A percentile compares a stretch with the other conserved stretches of the same genome.
Evolutionary conservation across 2,113 vertebrate genomes (phyloP).

Genomic region (Cryptomyrus ogoouensis): DNA sequence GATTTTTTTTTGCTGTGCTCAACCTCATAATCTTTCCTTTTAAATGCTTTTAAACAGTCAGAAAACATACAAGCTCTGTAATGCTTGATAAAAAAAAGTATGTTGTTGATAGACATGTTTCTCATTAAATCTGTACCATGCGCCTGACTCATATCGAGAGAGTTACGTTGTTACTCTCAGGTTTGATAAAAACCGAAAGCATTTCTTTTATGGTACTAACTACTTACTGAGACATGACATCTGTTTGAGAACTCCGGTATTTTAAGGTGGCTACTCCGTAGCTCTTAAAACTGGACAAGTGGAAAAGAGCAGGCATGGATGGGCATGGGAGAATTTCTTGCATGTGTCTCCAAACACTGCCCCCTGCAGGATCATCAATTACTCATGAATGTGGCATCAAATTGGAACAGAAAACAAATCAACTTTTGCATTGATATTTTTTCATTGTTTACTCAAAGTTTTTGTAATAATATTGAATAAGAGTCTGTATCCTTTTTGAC

Average conservation of each 20-base stretch:
- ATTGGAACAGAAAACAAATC: not conserved
- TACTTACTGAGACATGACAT: not conserved
- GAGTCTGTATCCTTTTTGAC: not conserved
- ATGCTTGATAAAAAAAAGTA: not conserved
- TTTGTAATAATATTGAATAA: not conserved
- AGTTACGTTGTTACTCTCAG: not conserved
- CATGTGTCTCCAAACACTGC: conserved; percentile 36
- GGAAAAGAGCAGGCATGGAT: not conserved
- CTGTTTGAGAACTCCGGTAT: not conserved
- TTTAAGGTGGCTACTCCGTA: not conserved
- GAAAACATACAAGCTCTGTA: not conserved
- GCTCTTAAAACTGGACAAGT: not conserved
- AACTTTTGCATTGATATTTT: not conserved
- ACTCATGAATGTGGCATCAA: not conserved
- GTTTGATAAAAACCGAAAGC: not conserved
- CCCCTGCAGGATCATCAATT: conserved; percentile 43
- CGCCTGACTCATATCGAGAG: not conserved
- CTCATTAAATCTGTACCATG: not conserved
- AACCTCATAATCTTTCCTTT: not conserved
- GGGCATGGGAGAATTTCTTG: not conserved
- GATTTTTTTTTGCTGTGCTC: not conserved
- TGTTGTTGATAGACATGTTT: not conserved
- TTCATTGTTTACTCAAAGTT: not conserved
- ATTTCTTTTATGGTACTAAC: not conserved
- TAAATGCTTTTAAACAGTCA: not conserved